Base-by-base conservation (phyloP, 2,113 vertebrate genomes). In the Neofelis nebulosa region DNA sequence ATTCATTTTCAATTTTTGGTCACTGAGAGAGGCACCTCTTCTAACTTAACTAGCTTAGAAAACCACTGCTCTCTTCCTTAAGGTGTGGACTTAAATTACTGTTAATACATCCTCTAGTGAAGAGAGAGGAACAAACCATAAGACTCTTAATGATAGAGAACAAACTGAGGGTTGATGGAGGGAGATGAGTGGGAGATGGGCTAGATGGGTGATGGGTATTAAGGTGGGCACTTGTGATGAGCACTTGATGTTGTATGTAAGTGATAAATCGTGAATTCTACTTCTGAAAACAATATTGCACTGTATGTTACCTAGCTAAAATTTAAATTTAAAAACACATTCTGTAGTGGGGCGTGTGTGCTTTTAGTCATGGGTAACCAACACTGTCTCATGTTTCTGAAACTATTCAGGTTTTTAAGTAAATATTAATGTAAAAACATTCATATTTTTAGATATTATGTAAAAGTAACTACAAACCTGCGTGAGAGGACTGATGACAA, bases 1-100 rank as follows among this genome's bases (percentile, higher is more conserved):
- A 74, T 94, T 97, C 78, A 81, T 98, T 97, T 88, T 97, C 96
- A 89, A 95, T 83, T 93, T 76, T 95, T 66, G 91, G 29, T 63
- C 85, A 74, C 50, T 86, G 31, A 63, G 74, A 94, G 90, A 97
- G 95, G 78, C 69, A 98, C 97, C 90, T 87, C n/a, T 92, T 94
- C 41, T 61, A 85, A 86, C 19, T 16, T 91, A 61, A 84, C 8
- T 0, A 78, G 38, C 6, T 82, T 85, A 78, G 68, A 82, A 96
- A 97, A 92, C 23, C 48, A 65, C 31, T 57, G 41, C 19, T 89
- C 36, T 94, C 27, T 81, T 88, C 55, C n/a, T 83, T 85, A 23
- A 89, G 23, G 33, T 85, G 16, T 83, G 55, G 63, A 36, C 31
- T 50, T 91, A 83, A 91, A 83, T 68, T 69, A 48, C 5, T 23